A percentile compares a stretch with the other conserved stretches of the same genome.
phyloP scores from a whole-genome alignment of 2,113 vertebrate species.

The Baryphthengus martii region DNA sequence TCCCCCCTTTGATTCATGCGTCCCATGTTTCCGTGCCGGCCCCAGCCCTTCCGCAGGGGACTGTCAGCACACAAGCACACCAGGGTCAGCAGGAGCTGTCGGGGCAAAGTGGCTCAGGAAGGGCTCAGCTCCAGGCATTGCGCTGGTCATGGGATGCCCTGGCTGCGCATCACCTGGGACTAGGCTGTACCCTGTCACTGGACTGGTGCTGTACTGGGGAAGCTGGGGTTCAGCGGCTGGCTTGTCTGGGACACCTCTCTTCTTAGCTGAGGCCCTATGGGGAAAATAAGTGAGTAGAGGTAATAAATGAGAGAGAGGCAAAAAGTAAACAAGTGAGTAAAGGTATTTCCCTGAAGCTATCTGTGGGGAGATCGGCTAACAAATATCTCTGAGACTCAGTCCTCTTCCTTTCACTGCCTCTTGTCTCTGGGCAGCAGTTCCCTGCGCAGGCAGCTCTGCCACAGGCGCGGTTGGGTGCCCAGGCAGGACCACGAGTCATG shows the following conservation, averaged over 20 bases:
- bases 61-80: accelerated
- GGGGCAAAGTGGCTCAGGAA: neutral
- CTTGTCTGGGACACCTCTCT: neutral
- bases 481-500: accelerated
- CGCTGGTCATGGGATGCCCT: neutral
- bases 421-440: neutral
- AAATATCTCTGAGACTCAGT: neutral
- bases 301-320: neutral
- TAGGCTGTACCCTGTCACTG: neutral
- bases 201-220: neutral
- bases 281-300: neutral
- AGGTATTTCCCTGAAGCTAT: neutral
- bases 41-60: neutral
- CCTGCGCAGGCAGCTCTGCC: accelerated
- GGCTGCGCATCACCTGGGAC: accelerated
- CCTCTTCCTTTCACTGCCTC: neutral
- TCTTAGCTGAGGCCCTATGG: neutral
- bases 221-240: neutral
- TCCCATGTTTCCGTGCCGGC: accelerated
- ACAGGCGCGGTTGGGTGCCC: neutral
- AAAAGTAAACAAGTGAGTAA: neutral
- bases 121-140: accelerated
- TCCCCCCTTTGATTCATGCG: accelerated
- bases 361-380: no score
- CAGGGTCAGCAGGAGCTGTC: neutral